Percentiles rank a stretch among this genome's conserved stretches.
These are phyloP conservation scores for Sminthopsis crassicaudata DNA, from an alignment of 2,113 vertebrate genomes.

Conservation along the genomic window DNA sequence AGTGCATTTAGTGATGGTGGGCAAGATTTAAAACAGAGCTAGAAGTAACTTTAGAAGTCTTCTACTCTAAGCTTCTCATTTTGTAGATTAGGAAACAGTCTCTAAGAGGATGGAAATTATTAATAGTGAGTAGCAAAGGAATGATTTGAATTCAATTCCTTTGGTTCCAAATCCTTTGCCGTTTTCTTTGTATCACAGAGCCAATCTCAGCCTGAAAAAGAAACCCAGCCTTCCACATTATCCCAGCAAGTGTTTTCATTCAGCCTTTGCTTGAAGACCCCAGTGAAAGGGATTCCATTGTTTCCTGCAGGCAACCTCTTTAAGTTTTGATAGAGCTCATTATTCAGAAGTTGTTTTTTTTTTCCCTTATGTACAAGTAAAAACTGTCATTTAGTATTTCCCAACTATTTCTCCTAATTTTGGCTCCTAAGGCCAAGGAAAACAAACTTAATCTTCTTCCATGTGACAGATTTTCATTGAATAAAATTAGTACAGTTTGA, in stretches of 20 bases:
- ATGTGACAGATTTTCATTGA: neutral
- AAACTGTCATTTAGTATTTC: neutral
- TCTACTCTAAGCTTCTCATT: neutral
- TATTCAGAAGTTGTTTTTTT: neutral
- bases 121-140: neutral
- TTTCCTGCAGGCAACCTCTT: neutral
- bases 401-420: neutral
- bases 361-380: neutral
- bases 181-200: neutral
- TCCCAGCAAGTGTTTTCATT: neutral
- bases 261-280: neutral
- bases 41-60: neutral
- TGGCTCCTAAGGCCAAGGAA: neutral
- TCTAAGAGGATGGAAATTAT: neutral
- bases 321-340: neutral
- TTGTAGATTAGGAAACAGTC: neutral
- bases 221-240: neutral
- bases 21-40: neutral
- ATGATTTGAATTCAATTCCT: neutral
- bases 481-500: neutral
- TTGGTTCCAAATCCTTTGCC: neutral
- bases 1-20: neutral
- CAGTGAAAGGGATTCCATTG: neutral
- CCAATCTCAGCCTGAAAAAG: neutral
- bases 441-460: neutral